Percentiles rank a stretch among this genome's conserved stretches.
Conservation (phyloP, 2,888 invertebrate genomes). For the Pterostichus niger region DNA sequence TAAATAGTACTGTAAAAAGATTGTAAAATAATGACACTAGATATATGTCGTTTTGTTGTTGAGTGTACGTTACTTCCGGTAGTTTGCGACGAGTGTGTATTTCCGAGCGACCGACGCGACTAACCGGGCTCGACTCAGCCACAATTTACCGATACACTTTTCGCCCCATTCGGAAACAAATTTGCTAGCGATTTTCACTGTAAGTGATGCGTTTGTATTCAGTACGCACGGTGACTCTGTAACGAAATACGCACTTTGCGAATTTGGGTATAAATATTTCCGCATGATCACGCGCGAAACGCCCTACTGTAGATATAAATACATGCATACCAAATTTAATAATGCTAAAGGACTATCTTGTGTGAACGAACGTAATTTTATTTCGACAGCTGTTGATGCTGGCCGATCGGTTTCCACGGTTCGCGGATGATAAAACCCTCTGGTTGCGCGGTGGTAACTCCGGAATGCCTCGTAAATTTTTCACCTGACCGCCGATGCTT, state of each 20-base stretch:
- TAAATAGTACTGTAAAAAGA: background rate
- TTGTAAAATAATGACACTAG: slow-evolving; percentile 29
- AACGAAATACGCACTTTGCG: slow-evolving; percentile 40
- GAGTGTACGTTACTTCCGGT: slow-evolving; percentile 48
- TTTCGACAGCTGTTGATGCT: slow-evolving; percentile 47
- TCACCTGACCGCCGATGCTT: slow-evolving; percentile 40
- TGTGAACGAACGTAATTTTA: slow-evolving; percentile 18
- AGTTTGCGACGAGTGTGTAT: slow-evolving; percentile 38
- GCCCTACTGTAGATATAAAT: slow-evolving; percentile 30
- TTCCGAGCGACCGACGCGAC: slow-evolving; percentile 6
- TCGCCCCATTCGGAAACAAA: slow-evolving; percentile 52
- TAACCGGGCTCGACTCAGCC: slow-evolving; percentile 15
- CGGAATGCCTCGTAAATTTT: slow-evolving; percentile 47
- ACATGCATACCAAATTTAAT: slow-evolving; percentile 54
- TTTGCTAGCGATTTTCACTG: slow-evolving; percentile 48
- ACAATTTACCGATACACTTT: slow-evolving; percentile 46
- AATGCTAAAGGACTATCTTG: slow-evolving; percentile 33
- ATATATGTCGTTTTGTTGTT: slow-evolving; percentile 19
- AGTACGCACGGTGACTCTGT: slow-evolving; percentile 39
- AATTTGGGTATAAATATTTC: slow-evolving; percentile 47
- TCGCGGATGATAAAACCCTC: slow-evolving; percentile 36
- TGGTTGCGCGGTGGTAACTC: slow-evolving; percentile 16
- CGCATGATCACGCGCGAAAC: slow-evolving; percentile 51
- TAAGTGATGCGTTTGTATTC: slow-evolving; percentile 58
- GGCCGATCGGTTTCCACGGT: slow-evolving; percentile 34